Conservation (phyloP, 2,797 vertebrate species). For the Lophius americanus region DNA sequence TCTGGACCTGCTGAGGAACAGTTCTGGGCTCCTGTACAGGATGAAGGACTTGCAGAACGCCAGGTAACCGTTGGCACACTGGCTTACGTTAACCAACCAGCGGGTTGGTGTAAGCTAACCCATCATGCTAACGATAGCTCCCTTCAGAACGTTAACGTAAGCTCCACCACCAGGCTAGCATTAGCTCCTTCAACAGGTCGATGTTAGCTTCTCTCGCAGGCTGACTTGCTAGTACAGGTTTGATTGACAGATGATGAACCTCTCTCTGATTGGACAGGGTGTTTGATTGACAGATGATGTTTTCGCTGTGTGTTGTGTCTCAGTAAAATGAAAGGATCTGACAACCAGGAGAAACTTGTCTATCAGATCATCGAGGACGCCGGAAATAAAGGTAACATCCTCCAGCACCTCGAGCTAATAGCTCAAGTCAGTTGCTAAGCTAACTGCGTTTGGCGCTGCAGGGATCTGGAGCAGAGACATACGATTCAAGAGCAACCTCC, state of each 20-base stretch:
- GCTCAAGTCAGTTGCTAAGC: too few species aligned
- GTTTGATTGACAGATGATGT: too few species aligned
- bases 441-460: slow-evolving; percentile 47
- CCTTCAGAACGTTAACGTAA: too few species aligned
- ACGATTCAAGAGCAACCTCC: slow-evolving; percentile 96
- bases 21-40: slow-evolving; percentile 91
- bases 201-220: too few species aligned
- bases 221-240: too few species aligned
- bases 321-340: slow-evolving; percentile 98
- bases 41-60: slow-evolving; percentile 90
- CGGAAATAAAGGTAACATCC: slow-evolving; percentile 91
- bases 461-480: slow-evolving; percentile 99
- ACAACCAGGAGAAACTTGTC: slow-evolving; percentile 98
- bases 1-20: slow-evolving; percentile 93
- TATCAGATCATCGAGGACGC: slow-evolving; percentile 98
- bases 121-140: too few species aligned
- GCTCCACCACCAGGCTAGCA: too few species aligned
- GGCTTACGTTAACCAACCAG: too few species aligned
- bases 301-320: slow-evolving; percentile 2
- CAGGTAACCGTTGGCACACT: slow-evolving; percentile 73
- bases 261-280: too few species aligned
- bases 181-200: too few species aligned
- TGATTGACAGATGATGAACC: too few species aligned
- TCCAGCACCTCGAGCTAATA: not conserved
- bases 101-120: too few species aligned